A percentile compares a stretch with the other conserved stretches of the same genome.
Evolutionary conservation across 35 echinoderm and acorn worm genomes (phyloP).

Genomic region (Chiridota heheva): DNA sequence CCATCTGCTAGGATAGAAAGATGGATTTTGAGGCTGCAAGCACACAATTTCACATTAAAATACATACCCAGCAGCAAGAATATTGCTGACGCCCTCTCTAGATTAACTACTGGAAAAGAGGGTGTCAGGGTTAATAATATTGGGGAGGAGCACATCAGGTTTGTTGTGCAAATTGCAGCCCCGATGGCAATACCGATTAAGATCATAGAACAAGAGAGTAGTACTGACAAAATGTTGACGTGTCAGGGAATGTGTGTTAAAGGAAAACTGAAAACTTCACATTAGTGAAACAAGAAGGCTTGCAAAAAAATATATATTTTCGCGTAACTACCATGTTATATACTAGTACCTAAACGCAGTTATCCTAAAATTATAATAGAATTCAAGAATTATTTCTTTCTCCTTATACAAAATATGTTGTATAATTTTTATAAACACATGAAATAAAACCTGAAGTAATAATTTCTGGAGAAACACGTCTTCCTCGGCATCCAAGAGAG

Average conservation of each 20-base stretch:
- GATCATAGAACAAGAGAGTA: constrained; percentile 15
- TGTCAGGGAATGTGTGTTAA: constrained; percentile 3
- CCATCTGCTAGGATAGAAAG: constrained; percentile 50
- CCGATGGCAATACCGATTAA: background rate
- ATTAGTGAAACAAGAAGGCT: too few relatives aligned
- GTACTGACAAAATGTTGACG: background rate
- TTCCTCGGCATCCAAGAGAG: constrained; percentile 7
- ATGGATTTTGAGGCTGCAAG: constrained; percentile 52
- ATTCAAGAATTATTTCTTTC: too few relatives aligned
- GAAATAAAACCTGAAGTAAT: background rate
- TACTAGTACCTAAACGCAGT: too few relatives aligned
- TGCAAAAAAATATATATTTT: too few relatives aligned
- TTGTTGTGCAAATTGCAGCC: constrained; percentile 16
- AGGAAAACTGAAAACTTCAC: too few relatives aligned
- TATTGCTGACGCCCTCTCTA: constrained; percentile 36
- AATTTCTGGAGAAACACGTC: constrained; percentile 6
- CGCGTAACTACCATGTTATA: too few relatives aligned
- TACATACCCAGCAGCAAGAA: constrained; percentile 39
- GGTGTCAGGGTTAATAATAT: background rate
- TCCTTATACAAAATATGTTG: too few relatives aligned
- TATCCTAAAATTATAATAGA: too few relatives aligned
- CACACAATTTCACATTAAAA: constrained; percentile 46
- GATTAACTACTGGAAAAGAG: background rate
- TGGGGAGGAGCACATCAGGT: constrained; percentile 20
- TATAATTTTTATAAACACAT: too few relatives aligned